phyloP scores from a whole-genome alignment of 2,888 invertebrate genomes.

The Ramazzottius varieornatus region DNA sequence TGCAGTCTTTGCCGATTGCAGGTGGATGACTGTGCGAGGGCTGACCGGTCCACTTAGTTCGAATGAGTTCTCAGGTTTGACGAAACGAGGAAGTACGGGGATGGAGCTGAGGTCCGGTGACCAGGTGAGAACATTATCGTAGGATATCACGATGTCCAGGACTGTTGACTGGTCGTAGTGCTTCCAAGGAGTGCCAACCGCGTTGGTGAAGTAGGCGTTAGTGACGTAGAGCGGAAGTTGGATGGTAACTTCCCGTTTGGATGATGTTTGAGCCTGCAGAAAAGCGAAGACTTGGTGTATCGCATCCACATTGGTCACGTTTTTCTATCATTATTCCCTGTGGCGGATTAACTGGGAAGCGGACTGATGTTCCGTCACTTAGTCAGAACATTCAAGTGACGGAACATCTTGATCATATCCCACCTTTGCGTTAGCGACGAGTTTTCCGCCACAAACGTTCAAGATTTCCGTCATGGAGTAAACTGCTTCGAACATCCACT shows the following conservation, averaged over 20 bases:
- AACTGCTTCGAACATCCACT: neutral
- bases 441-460: neutral
- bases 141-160: neutral
- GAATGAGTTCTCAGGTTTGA: too few relatives aligned
- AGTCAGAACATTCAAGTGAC: neutral
- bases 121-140: neutral
- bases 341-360: neutral
- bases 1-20: too few relatives aligned
- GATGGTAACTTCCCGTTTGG: neutral
- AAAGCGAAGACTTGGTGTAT: neutral
- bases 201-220: slow-evolving; percentile 1
- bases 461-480: neutral
- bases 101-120: too few relatives aligned
- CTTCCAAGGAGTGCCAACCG: neutral
- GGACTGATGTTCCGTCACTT: neutral
- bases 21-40: neutral
- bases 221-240: neutral
- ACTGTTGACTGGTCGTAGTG: neutral
- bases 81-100: too few relatives aligned
- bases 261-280: neutral
- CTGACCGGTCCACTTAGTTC: neutral
- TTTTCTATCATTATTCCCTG: too few relatives aligned
- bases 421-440: neutral
- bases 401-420: neutral
- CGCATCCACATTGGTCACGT: too few relatives aligned